Evolutionary conservation across 2,888 invertebrate species (phyloP).

Genomic region (Agriotes lineatus): DNA sequence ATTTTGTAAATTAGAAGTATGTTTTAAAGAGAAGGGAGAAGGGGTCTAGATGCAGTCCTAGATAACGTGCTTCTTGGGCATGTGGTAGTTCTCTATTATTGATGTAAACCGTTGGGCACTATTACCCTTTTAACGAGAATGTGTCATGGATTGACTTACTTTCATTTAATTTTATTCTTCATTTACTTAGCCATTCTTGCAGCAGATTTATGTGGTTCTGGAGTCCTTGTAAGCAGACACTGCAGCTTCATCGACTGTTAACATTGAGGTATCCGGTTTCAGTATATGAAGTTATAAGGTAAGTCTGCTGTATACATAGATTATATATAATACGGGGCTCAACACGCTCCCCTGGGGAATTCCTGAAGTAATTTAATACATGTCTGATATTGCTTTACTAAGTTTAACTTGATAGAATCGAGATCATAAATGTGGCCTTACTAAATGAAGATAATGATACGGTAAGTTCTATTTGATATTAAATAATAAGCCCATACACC

Average conservation of each 20-base stretch:
- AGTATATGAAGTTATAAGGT: too few species aligned
- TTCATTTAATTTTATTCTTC: too few species aligned
- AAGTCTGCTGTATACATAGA: background rate
- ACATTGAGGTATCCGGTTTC: background rate
- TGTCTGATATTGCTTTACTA: background rate
- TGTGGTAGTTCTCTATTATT: background rate
- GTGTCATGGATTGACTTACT: too few species aligned
- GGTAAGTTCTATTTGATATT: background rate
- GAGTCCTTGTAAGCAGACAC: background rate
- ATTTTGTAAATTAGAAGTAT: background rate
- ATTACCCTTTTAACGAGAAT: background rate
- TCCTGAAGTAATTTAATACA: background rate
- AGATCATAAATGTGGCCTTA: background rate
- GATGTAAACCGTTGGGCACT: background rate
- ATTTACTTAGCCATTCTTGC: too few species aligned
- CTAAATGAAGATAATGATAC: background rate
- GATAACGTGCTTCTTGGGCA: too few species aligned
- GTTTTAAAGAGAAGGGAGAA: background rate
- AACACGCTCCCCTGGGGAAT: background rate
- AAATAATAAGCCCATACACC: background rate
- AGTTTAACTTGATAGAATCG: background rate
- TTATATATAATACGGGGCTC: background rate
- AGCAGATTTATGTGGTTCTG: background rate
- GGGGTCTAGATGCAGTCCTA: background rate
- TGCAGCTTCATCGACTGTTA: background rate